Conservation (phyloP, 2,888 invertebrate species). For the Unio delphinus region DNA sequence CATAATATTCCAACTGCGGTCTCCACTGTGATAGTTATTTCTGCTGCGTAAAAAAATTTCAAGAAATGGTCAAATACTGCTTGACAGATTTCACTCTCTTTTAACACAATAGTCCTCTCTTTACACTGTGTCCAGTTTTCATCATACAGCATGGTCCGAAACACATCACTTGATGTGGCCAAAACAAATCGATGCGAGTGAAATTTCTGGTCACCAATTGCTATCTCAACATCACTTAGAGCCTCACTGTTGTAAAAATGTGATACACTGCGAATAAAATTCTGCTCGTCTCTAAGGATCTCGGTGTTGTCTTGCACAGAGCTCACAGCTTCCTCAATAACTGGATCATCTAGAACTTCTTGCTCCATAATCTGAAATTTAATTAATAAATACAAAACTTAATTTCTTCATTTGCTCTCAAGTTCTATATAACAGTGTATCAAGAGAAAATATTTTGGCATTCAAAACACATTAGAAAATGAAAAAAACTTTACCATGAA, state of each 20-base stretch:
- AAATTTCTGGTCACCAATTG: constrained; percentile 50
- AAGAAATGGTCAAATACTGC: constrained; percentile 68
- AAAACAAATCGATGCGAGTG: constrained; percentile 70
- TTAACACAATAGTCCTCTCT: constrained; percentile 61
- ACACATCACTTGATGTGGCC: constrained; percentile 71
- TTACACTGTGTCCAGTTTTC: constrained; percentile 60
- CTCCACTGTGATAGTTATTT: constrained; percentile 62
- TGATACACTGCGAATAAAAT: constrained; percentile 67
- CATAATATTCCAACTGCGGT: constrained; percentile 69
- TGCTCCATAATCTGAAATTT: no score
- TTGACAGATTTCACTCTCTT: constrained; percentile 67
- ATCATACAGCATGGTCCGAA: constrained; percentile 69
- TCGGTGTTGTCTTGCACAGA: constrained; percentile 7
- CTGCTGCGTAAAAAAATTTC: constrained; percentile 69
- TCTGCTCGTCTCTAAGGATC: constrained; percentile 62
- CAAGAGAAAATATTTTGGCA: no score
- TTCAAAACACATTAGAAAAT: no score
- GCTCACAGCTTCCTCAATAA: no score
- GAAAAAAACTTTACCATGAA: no score
- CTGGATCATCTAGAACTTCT: no score
- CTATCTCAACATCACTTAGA: constrained; percentile 66
- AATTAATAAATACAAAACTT: no score
- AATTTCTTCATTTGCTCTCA: no score
- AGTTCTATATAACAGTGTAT: no score
- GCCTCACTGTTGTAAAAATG: constrained; percentile 67